Percentiles rank a stretch among this genome's conserved stretches.
These are phyloP conservation scores for Microcaecilia unicolor DNA, from an alignment of 2,797 vertebrate species.

Conservation along the genomic window DNA sequence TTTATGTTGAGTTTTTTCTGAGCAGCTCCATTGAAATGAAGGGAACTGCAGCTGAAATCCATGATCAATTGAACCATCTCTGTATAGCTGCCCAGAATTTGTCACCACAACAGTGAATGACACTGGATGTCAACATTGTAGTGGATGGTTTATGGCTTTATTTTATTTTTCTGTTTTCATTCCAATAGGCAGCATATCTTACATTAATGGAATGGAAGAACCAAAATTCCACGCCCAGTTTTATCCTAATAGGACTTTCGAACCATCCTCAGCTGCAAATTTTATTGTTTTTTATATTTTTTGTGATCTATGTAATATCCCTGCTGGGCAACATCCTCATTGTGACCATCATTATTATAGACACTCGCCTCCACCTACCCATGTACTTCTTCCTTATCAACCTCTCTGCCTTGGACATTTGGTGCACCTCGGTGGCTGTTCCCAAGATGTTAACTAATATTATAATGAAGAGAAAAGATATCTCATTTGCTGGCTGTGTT, in stretches of 20 bases:
- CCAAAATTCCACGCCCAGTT: slow-evolving; percentile 1
- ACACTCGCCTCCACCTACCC: slow-evolving; percentile 15
- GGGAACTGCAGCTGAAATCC: too few relatives aligned
- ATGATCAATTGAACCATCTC: too few relatives aligned
- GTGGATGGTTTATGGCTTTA: slow-evolving; percentile 23
- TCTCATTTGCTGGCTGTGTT: slow-evolving; percentile 5
- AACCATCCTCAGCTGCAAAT: slow-evolving; percentile 6
- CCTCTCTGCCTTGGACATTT: slow-evolving; percentile 18
- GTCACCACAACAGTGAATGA: too few relatives aligned
- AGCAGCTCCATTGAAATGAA: too few relatives aligned
- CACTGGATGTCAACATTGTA: slow-evolving; percentile 22
- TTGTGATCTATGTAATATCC: slow-evolving; percentile 5
- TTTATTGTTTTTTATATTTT: slow-evolving; percentile 13
- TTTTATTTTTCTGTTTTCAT: slow-evolving; percentile 18
- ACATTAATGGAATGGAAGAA: slow-evolving; percentile 5
- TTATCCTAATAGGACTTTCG: slow-evolving; percentile 16
- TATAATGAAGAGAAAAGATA: background rate
- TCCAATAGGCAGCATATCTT: too few relatives aligned
- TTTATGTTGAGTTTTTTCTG: too few relatives aligned
- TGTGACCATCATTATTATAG: slow-evolving; percentile 6
- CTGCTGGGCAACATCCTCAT: slow-evolving; percentile 17
- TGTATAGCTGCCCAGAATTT: too few relatives aligned
- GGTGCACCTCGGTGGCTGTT: slow-evolving; percentile 7
- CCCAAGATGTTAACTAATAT: slow-evolving; percentile 11
- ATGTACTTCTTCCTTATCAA: slow-evolving; percentile 27